Evolutionary conservation across 1,140 invertebrate species (phyloP), one percentile per base, ranked within the genome.

Genomic region (Zaprionus nigranus): DNA sequence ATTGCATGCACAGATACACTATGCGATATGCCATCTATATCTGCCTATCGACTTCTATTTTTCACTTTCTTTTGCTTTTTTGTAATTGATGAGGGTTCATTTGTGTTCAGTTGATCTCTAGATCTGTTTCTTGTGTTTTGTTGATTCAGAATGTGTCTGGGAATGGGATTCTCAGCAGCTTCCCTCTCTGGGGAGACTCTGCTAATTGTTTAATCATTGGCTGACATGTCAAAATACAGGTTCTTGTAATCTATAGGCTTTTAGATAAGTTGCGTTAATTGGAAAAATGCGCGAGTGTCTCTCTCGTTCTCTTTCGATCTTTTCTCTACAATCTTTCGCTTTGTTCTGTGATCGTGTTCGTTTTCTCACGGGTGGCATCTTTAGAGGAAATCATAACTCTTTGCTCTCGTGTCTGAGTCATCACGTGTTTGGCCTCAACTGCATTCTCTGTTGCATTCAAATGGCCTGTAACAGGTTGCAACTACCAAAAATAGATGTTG

Each of bases 151-250:
- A 86, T 76, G 79, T 84, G 76, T 82, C 73, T 60, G 60, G 13
- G 20, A 56, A n/a, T 56, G 53, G 51, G 30, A 11, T 20, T 51
- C n/a, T n/a, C n/a, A n/a, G n/a, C n/a, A n/a, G n/a, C n/a, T n/a
- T n/a, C n/a, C 46, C 43, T n/a, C 6, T 38, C 30, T 40, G 5
- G 36, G 59, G 30, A 49, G 61, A 56, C 58, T 53, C 63, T 70
- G 79, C 75, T 90, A 88, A 90, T 88, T 90, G 85, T 73, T 88
- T 82, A 79, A 85, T 88, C 81, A 88, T 88, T 84, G 71, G 38
- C 59, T 63, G 51, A 56, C 60, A 71, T 84, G 84, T 80, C 84
- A 84, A 82, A 87, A 82, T 80, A 87, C 79, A 80, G 80, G 60
- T 69, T 81, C 71, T 34, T 53, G 64, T 73, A 86, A 82, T 82